Evolutionary conservation across 2,113 vertebrate species (phyloP), one percentile per base, ranked within the genome.

Genomic region (Bettongia penicillata): DNA sequence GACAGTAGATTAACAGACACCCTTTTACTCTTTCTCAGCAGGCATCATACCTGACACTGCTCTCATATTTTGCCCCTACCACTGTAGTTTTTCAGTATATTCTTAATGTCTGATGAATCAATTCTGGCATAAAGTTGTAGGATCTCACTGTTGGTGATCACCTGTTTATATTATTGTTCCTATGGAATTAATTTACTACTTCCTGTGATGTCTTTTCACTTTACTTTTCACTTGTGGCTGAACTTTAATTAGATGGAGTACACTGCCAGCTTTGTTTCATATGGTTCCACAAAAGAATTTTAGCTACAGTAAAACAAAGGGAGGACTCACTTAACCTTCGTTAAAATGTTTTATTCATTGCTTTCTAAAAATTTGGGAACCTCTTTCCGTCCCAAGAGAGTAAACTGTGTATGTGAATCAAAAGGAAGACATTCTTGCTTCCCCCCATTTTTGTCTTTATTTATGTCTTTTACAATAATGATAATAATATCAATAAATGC

Each of bases 351-450:
- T 57, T 57, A 2, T 91, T 93, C 61, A 24, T 95, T 94, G 28
- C 51, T 94, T 94, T 94, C 43, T 93, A 90, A 92, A 90, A 37
- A 19, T 61, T 51, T 96, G 37, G 91, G 89, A 90, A 93, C 68
- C 6, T 95, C 0, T 95, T 93, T 93, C 47, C 93, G 61, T 77
- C 3, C 11, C 92, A 93, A 84, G 52, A 91, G 93, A 8, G 26
- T 48, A 91, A n/a, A 12, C 19, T 50, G 8, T 93, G 50, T 97
- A 93, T 97, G 92, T 96, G 51, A 96, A n/a, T 97, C 90, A 97
- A 96, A 61, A 96, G 1, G 37, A 84, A 92, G 37, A 51, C 91
- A 61, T 91, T 94, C 91, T 95, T 12, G 31, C 11, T 61, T 8
- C 7, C 14, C 1, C 14, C 47, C 51, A 53, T 3, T 94, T 94